A percentile compares a stretch with the other conserved stretches of the same genome.
Conservation (phyloP, 2,113 vertebrate species). For the Bujurquina vittata region DNA sequence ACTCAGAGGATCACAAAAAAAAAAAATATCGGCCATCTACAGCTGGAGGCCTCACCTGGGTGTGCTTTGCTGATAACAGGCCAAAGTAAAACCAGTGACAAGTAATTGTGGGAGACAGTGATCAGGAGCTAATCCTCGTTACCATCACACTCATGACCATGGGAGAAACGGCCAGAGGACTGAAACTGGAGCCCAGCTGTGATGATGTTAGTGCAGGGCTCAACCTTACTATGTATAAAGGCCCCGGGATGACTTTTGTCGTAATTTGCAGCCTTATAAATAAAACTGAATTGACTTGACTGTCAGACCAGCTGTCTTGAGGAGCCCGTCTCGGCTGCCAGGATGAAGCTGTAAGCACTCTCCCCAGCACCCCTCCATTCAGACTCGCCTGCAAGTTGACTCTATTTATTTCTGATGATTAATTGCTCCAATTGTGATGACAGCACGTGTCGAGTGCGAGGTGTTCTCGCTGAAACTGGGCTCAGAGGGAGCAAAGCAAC, state of each 20-base stretch:
- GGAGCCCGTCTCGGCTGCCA: constrained; percentile 30
- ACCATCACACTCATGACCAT: neutral
- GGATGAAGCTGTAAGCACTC: constrained; percentile 50
- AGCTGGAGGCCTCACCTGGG: constrained; percentile 19
- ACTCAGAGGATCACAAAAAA: neutral
- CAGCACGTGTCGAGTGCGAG: constrained; percentile 31
- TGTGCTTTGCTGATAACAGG: neutral
- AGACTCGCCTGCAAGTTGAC: constrained; percentile 63
- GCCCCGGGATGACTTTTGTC: neutral
- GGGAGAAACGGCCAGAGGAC: neutral
- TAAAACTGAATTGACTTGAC: constrained; percentile 5
- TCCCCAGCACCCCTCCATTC: constrained; percentile 43
- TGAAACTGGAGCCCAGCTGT: constrained; percentile 29
- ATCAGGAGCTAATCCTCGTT: constrained; percentile 19
- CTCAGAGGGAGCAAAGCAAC: constrained; percentile 4
- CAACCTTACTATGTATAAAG: neutral
- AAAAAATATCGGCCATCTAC: neutral
- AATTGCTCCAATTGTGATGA: constrained; percentile 77
- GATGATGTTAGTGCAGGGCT: constrained; percentile 22
- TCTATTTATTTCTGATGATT: constrained; percentile 79
- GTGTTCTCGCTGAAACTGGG: constrained; percentile 19
- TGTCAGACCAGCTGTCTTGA: constrained; percentile 48
- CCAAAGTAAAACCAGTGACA: neutral
- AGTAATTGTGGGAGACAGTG: neutral
- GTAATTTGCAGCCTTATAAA: neutral